Evolutionary conservation across 1,140 invertebrate species (phyloP).

Genomic region (Pseudobourletiella spinata): DNA sequence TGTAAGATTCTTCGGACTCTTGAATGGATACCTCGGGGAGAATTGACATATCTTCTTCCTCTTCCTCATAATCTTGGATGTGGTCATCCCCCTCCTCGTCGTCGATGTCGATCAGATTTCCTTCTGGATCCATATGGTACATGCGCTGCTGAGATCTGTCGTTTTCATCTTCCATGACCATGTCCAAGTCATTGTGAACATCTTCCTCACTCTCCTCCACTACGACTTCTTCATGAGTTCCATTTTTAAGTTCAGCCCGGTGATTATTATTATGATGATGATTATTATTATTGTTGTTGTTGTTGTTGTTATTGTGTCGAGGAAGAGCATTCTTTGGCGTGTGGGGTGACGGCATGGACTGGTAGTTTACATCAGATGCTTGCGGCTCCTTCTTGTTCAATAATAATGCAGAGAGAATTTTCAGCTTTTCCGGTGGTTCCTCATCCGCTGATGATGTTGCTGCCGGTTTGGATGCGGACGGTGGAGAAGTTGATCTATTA

Average conservation of each 20-base stretch:
- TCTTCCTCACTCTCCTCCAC: not conserved
- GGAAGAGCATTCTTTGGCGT: too few relatives aligned
- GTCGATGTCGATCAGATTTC: slow-evolving; percentile 12
- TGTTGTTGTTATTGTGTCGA: not conserved
- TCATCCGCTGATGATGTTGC: not conserved
- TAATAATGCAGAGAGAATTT: slow-evolving; percentile 2
- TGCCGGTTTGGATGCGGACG: not conserved
- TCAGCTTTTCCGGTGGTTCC: not conserved
- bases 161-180: not conserved
- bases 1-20: slow-evolving; percentile 30
- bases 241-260: not conserved
- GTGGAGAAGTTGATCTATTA: too few relatives aligned
- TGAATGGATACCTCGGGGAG: slow-evolving; percentile 31
- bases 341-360: too few relatives aligned
- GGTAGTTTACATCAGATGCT: too few relatives aligned
- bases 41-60: slow-evolving; percentile 24
- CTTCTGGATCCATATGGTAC: not conserved
- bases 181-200: not conserved
- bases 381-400: not conserved
- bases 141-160: not conserved
- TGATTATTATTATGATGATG: not conserved
- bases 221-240: not conserved
- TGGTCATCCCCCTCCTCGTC: slow-evolving; percentile 9
- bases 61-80: slow-evolving; percentile 25
- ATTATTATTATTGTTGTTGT: slow-evolving; percentile 3